These are phyloP conservation scores for Choreutis nemorana DNA, from an alignment of 2,888 invertebrate species.

Conservation along the genomic window DNA sequence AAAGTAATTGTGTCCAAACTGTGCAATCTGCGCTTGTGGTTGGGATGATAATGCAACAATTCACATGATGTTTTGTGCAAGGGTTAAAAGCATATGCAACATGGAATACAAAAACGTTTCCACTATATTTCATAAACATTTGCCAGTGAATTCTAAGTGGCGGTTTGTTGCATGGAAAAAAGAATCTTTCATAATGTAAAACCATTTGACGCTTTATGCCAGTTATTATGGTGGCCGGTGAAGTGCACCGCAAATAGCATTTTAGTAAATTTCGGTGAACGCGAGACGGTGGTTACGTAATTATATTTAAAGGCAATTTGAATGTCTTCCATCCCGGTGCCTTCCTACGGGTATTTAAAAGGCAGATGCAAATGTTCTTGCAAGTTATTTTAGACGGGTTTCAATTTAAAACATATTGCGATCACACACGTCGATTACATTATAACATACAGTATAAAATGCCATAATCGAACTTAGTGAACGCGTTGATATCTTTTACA, in stretches of 20 bases:
- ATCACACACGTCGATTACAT: too few species aligned
- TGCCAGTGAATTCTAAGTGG: too few species aligned
- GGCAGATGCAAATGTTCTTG: constrained; percentile 32
- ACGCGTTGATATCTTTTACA: constrained; percentile 33
- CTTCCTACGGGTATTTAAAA: constrained; percentile 36
- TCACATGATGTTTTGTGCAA: constrained; percentile 39
- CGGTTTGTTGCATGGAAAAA: too few species aligned
- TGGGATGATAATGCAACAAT: constrained; percentile 24
- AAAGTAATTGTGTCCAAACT: constrained; percentile 28
- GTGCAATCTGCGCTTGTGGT: constrained; percentile 47
- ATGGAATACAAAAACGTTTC: too few species aligned
- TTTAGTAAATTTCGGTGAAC: constrained; percentile 16
- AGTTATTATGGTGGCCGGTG: too few species aligned
- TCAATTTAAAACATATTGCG: too few species aligned
- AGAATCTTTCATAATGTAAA: too few species aligned
- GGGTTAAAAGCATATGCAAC: too few species aligned
- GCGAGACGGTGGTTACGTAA: constrained; percentile 27
- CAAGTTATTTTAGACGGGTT: constrained; percentile 18
- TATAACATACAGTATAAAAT: too few species aligned
- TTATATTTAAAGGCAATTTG: constrained; percentile 28
- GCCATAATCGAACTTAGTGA: too few species aligned
- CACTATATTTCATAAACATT: too few species aligned
- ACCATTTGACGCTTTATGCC: too few species aligned
- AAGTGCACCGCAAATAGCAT: constrained; percentile 10
- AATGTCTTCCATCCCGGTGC: constrained; percentile 23